Evolutionary conservation across 1,140 invertebrate species (phyloP).

Genomic region (Euborellia annulipes): DNA sequence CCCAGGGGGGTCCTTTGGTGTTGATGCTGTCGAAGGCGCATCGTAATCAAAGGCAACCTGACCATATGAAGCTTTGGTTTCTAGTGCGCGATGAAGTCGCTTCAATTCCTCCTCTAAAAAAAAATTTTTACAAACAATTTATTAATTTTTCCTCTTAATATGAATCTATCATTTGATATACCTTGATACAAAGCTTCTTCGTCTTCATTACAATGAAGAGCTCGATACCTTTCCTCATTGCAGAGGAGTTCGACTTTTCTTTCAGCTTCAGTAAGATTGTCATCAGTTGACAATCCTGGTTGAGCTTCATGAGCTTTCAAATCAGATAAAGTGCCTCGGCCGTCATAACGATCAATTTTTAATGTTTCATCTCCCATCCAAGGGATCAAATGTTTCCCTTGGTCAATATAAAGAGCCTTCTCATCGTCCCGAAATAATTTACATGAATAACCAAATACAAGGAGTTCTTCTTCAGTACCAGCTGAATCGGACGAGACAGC

Average conservation of each 20-base stretch:
- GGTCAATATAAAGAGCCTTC: no score
- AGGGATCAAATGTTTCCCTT: no score
- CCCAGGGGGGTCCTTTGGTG: slow-evolving; percentile 17
- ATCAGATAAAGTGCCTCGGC: slow-evolving; percentile 72
- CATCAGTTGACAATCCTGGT: slow-evolving; percentile 44
- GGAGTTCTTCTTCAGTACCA: slow-evolving; percentile 49
- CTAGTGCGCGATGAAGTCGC: slow-evolving; percentile 57
- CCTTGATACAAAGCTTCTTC: slow-evolving; percentile 74
- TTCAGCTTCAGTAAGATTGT: slow-evolving; percentile 49
- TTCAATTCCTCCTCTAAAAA: slow-evolving; percentile 79
- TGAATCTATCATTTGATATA: no score
- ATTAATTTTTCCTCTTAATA: slow-evolving; percentile 8
- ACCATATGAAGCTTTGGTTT: slow-evolving; percentile 48
- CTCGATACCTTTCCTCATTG: slow-evolving; percentile 80
- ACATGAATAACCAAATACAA: slow-evolving; percentile 95
- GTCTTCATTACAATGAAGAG: slow-evolving; percentile 70
- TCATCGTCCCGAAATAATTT: slow-evolving; percentile 31
- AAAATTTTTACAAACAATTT: slow-evolving; percentile 1
- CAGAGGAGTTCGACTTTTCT: slow-evolving; percentile 67
- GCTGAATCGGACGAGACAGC: no score
- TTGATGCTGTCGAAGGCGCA: slow-evolving; percentile 26
- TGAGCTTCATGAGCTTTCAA: slow-evolving; percentile 53
- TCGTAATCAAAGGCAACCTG: slow-evolving; percentile 75
- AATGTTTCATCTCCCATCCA: slow-evolving; percentile 64
- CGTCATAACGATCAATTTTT: slow-evolving; percentile 99